Evolutionary conservation across 1,140 invertebrate genomes (phyloP), one percentile per base, ranked within the genome.

Genomic region (Prorops nasuta): DNA sequence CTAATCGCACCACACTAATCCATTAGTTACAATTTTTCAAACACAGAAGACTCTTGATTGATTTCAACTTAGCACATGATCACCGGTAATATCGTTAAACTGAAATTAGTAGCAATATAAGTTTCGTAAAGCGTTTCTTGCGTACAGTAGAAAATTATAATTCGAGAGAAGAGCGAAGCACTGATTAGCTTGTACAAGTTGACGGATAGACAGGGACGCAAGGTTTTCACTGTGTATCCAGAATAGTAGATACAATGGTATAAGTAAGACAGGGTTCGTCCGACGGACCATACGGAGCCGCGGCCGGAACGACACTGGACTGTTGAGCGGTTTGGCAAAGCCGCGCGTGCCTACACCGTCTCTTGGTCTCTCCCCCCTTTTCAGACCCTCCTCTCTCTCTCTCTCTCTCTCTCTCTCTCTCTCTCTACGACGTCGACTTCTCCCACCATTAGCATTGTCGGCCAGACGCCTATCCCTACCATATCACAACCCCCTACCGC

Each of bases 241-340:
- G n/a, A n/a, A n/a, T n/a, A n/a, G n/a, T n/a, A n/a, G n/a, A n/a
- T n/a, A n/a, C n/a, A n/a, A n/a, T n/a, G n/a, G n/a, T n/a, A n/a
- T n/a, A n/a, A n/a, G n/a, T n/a, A n/a, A n/a, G n/a, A n/a, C n/a
- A n/a, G n/a, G n/a, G n/a, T n/a, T n/a, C n/a, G n/a, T n/a, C n/a
- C n/a, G n/a, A n/a, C 24, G 10, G 52, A 69, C 66, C 64, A 51
- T 46, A 62, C 64, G 63, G 54, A 41, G 49, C 64, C 63, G 59
- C 66, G 60, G 67, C 56, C 66, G 65, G 62, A 77, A 67, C 73
- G 64, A 76, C 59, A 77, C 74, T 77, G 71, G 69, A 38, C n/a
- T n/a, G 49, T 56, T 67, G 42, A n/a, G n/a, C n/a, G n/a, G n/a
- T n/a, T n/a, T n/a, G n/a, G 58, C 54, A 51, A 43, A 49, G 47